A percentile compares a stretch with the other conserved stretches of the same genome.
These are phyloP conservation scores for Octomys mimax DNA, from an alignment of 2,797 vertebrate genomes.

Conservation along the genomic window DNA sequence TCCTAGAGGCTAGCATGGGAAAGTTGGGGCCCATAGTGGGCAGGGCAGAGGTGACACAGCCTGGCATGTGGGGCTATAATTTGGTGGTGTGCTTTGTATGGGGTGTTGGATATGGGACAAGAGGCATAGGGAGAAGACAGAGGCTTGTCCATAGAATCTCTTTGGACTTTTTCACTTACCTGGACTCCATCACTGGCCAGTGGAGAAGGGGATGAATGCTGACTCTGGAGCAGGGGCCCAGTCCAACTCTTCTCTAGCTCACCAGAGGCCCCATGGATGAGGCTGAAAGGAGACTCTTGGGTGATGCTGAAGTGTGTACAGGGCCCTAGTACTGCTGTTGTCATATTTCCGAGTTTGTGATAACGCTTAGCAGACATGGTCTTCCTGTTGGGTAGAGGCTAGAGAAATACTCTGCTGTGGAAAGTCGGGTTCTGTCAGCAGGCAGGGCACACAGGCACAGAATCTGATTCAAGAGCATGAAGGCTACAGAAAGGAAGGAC, in stretches of 20 bases:
- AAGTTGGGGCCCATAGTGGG: background rate
- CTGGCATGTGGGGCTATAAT: no score
- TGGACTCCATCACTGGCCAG: background rate
- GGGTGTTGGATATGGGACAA: background rate
- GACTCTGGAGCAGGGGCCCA: background rate
- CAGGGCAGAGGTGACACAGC: no score
- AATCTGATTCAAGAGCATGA: background rate
- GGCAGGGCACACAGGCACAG: fast-evolving
- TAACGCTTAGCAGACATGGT: no score
- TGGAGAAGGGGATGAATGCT: background rate
- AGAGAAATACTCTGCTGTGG: background rate
- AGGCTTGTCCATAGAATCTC: background rate
- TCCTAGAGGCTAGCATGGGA: background rate
- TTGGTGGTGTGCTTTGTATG: background rate
- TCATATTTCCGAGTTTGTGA: background rate
- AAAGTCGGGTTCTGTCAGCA: fast-evolving
- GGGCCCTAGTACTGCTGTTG: background rate
- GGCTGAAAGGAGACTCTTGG: background rate
- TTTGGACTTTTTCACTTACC: background rate
- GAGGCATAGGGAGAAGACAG: background rate
- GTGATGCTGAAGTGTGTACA: background rate
- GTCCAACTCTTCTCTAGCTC: background rate
- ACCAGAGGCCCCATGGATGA: no score
- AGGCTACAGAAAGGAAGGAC: no score
- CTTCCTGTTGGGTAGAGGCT: background rate